These are phyloP conservation scores for Zaprionus obscuricornis DNA, from an alignment of 2,888 invertebrate species.

Conservation along the genomic window DNA sequence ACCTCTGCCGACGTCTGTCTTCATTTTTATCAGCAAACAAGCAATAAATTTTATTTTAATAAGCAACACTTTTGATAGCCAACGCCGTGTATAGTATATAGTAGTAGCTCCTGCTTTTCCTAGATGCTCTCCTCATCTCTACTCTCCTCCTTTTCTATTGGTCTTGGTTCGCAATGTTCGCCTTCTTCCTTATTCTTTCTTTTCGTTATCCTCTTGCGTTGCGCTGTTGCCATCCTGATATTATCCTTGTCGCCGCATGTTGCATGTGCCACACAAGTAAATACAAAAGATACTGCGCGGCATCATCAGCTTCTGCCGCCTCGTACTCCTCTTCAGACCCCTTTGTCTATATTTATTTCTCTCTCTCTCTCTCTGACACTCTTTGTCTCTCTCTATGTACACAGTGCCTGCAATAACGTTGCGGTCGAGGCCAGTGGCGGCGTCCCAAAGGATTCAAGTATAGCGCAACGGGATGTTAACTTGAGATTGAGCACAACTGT, in stretches of 20 bases:
- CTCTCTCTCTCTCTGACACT: too few relatives aligned
- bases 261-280: slow-evolving; percentile 61
- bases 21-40: slow-evolving; percentile 76
- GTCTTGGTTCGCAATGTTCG: too few relatives aligned
- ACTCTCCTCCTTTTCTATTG: too few relatives aligned
- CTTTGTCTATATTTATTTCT: too few relatives aligned
- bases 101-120: slow-evolving; percentile 15
- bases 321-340: too few relatives aligned
- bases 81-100: slow-evolving; percentile 17
- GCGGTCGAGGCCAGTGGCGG: slow-evolving; percentile 45
- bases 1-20: slow-evolving; percentile 42
- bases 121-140: not conserved
- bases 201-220: too few relatives aligned
- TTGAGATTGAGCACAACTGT: slow-evolving; percentile 15
- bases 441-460: not conserved
- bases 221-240: not conserved
- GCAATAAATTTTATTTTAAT: slow-evolving; percentile 79
- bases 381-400: too few relatives aligned
- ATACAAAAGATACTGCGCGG: slow-evolving; percentile 65
- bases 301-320: slow-evolving; percentile 50
- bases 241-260: slow-evolving; percentile 41
- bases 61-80: slow-evolving; percentile 78
- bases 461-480: too few relatives aligned
- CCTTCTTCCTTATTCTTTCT: too few relatives aligned
- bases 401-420: slow-evolving; percentile 50